Evolutionary conservation across 2,113 vertebrate species (phyloP), one percentile per base, ranked within the genome.

Genomic region (Poeciliopsis occidentalis): DNA sequence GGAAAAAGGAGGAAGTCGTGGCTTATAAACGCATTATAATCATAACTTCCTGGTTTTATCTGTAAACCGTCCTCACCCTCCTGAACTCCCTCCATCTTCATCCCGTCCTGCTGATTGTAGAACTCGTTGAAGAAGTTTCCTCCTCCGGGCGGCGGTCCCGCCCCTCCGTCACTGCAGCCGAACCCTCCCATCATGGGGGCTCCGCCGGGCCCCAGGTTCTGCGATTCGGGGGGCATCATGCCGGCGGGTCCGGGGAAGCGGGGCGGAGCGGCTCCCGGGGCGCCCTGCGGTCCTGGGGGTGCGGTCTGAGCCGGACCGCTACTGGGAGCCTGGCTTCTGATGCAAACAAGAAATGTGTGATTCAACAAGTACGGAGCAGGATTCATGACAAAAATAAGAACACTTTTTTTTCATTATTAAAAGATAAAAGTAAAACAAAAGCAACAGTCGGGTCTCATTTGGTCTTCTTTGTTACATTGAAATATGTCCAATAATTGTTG

Each of bases 51-150:
- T 10, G 1, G 1, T 10, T 32, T 7, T 1, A 13, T 26, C 41
- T 3, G 19, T 12, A 0, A n/a, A 29, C 31, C 10, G 11, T 1
- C 60, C 92, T 88, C 69, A 92, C 89, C 90, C 88, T 94, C 87
- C 70, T 88, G 75, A 30, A 82, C 86, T 2, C 92, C 93, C 62
- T 96, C 96, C 92, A 95, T 95, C 13, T 94, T 92, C 91, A 96
- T 82, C 12, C 90, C 91, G 15, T 97, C 96, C 54, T 95, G 96
- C 60, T 95, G 96, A 22, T 93, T 95, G 92, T 95, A 98, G 87
- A 96, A 97, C 76, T 93, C 94, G 12, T 97, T 96, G n/a, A 96
- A 97, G 85, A 96, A 98, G 70, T 94, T 96, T 57, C 90, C 95
- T 0, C 92, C 87, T 0, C 95, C 92, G 0, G 93, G 95, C 30